phyloP scores from a whole-genome alignment of 2,113 vertebrate species.

The Sapayoa aenigma region DNA sequence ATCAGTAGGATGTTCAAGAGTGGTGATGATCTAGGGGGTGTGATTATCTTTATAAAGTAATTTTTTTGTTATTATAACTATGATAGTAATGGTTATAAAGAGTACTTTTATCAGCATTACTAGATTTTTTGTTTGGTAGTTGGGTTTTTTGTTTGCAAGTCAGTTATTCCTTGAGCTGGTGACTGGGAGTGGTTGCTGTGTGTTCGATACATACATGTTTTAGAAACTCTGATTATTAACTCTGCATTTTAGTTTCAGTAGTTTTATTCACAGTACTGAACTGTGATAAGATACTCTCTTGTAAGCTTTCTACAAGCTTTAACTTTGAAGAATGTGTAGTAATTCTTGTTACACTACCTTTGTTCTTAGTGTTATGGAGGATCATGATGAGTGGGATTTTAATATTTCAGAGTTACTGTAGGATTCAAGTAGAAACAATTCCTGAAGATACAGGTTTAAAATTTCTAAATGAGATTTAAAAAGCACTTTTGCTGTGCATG shows the following conservation, averaged over 20 bases:
- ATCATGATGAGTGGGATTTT: not conserved
- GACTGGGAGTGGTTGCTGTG: not conserved
- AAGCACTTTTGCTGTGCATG: not conserved
- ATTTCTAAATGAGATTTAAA: not conserved
- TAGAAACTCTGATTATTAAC: not conserved
- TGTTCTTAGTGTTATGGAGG: not conserved
- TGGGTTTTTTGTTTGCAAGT: not conserved
- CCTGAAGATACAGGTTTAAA: not conserved
- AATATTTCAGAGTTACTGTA: not conserved
- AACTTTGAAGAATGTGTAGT: not conserved
- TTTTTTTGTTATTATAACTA: not conserved
- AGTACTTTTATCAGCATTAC: not conserved
- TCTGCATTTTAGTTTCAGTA: not conserved
- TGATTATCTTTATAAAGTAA: not conserved
- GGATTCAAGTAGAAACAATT: not conserved
- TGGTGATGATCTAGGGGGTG: not conserved
- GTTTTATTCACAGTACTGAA: not conserved
- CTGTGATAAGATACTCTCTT: not conserved
- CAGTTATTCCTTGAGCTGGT: not conserved
- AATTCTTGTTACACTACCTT: not conserved
- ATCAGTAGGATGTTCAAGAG: not conserved
- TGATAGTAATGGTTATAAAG: not conserved
- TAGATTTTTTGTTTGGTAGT: fast-evolving
- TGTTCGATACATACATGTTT: not conserved
- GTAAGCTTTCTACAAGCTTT: not conserved